These are phyloP conservation scores for Rhagium mordax DNA, from an alignment of 2,888 invertebrate genomes.

Conservation along the genomic window DNA sequence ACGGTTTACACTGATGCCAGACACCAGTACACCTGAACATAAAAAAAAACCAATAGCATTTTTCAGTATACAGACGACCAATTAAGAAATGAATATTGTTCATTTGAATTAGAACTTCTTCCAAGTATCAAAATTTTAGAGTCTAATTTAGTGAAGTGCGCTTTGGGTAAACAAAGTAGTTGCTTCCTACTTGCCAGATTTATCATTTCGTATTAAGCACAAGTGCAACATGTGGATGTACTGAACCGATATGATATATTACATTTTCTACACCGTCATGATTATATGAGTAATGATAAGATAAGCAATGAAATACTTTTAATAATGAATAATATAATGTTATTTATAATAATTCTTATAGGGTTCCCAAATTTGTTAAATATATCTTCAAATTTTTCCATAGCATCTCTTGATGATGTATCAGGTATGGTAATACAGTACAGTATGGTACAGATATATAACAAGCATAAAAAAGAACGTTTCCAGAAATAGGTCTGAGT, in stretches of 20 bases:
- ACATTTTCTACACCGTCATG: no score
- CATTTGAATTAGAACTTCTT: not conserved
- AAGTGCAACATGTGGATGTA: not conserved
- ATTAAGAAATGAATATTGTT: not conserved
- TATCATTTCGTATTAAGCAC: not conserved
- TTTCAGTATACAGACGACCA: not conserved
- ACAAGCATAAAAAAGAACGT: constrained; percentile 8
- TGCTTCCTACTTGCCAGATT: not conserved
- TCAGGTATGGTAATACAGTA: not conserved
- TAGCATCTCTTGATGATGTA: not conserved
- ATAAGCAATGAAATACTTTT: no score
- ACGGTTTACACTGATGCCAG: not conserved
- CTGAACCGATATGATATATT: not conserved
- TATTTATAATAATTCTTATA: not conserved
- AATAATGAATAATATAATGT: no score
- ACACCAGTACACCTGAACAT: not conserved
- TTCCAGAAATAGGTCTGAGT: no score
- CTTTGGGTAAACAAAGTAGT: not conserved
- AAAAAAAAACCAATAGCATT: not conserved
- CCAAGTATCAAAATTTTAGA: not conserved
- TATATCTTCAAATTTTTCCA: not conserved
- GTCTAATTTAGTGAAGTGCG: not conserved
- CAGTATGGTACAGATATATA: not conserved
- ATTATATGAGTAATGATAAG: no score
- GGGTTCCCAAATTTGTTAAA: not conserved